These are phyloP conservation scores for Octopus bimaculoides DNA, from an alignment of 1,140 invertebrate genomes.

Conservation along the genomic window DNA sequence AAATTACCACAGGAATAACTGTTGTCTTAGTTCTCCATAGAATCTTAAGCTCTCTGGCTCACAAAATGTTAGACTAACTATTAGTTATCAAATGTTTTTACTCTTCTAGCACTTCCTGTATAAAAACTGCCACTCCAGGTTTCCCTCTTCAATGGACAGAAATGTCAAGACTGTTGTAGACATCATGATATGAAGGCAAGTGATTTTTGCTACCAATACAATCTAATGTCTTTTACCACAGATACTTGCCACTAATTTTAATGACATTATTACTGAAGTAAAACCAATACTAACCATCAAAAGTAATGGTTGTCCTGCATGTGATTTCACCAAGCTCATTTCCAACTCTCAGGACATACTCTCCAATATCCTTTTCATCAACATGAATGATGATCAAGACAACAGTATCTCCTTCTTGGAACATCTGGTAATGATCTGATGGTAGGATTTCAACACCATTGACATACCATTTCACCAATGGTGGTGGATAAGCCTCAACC, in stretches of 20 bases:
- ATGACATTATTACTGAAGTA: neutral
- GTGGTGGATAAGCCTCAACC: conserved; percentile 45
- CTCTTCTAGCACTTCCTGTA: too few species aligned
- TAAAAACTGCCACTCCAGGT: too few species aligned
- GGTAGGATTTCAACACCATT: conserved; percentile 48
- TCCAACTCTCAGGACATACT: conserved; percentile 50
- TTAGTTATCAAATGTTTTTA: too few species aligned
- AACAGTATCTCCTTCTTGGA: conserved; percentile 44
- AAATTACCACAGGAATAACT: too few species aligned
- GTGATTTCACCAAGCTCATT: conserved; percentile 55
- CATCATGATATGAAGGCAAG: too few species aligned
- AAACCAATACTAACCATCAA: conserved; percentile 41
- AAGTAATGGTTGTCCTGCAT: conserved; percentile 53
- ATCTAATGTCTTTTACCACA: too few species aligned
- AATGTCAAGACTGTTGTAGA: too few species aligned
- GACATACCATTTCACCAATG: conserved; percentile 45
- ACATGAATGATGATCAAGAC: conserved; percentile 49
- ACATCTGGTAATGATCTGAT: conserved; percentile 42
- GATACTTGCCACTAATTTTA: neutral
- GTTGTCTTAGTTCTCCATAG: too few species aligned
- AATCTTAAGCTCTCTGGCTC: too few species aligned
- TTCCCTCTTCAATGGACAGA: too few species aligned
- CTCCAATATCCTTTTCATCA: conserved; percentile 48
- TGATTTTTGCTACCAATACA: too few species aligned
- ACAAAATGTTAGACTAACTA: too few species aligned